A percentile compares a stretch with the other conserved stretches of the same genome.
Conservation (phyloP, 1,140 invertebrate species). For the Lethrus apterus region DNA sequence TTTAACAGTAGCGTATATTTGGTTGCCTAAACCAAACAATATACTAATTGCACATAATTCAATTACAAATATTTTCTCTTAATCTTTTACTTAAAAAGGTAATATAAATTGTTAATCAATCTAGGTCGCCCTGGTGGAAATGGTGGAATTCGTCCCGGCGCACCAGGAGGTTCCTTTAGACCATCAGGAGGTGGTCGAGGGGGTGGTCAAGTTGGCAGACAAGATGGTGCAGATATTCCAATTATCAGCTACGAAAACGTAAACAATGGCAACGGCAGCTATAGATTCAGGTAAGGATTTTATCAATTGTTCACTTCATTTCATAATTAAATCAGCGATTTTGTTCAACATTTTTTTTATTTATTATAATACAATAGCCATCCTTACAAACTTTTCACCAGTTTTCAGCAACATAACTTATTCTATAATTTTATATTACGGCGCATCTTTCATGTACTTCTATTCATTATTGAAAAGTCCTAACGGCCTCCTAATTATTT, state of each 20-base stretch:
- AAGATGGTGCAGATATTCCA: slow-evolving; percentile 39
- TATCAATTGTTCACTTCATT: not conserved
- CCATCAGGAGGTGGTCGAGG: slow-evolving; percentile 23
- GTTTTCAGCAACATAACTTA: not conserved
- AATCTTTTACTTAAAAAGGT: too few species aligned
- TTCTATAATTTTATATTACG: too few species aligned
- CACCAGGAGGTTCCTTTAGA: slow-evolving; percentile 18
- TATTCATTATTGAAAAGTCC: too few species aligned
- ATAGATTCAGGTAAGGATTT: slow-evolving; percentile 41
- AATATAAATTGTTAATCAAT: too few species aligned
- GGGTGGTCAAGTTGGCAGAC: too few species aligned
- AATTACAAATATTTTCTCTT: too few species aligned
- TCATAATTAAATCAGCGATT: not conserved
- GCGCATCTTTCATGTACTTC: too few species aligned
- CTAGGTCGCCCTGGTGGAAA: slow-evolving; percentile 8
- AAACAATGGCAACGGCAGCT: slow-evolving; percentile 47
- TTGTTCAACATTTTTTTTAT: not conserved
- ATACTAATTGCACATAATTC: too few species aligned
- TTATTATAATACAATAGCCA: not conserved
- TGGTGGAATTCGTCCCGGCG: slow-evolving; percentile 18
- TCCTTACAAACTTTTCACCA: not conserved
- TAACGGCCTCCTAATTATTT: too few species aligned
- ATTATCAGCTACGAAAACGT: slow-evolving; percentile 46
- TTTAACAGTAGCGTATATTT: too few species aligned
- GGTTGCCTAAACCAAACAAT: too few species aligned